phyloP scores from a whole-genome alignment of 2,113 vertebrate species.

The Megaleporinus macrocephalus region DNA sequence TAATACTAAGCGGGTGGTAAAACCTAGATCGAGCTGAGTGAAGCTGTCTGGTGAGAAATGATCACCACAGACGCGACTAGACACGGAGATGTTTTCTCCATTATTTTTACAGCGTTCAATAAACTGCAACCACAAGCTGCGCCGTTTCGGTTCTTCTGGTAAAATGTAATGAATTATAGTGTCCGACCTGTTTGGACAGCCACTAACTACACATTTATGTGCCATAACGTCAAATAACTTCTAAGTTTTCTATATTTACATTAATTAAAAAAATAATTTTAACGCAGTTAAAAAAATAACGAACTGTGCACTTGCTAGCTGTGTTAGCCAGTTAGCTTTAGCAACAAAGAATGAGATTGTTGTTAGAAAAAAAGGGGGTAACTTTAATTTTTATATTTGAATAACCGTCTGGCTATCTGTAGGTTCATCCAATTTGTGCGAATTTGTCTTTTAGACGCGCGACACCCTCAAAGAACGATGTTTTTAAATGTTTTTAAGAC shows the following conservation, averaged over 20 bases:
- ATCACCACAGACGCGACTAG: conserved; percentile 33
- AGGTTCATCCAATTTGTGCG: not conserved
- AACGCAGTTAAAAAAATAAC: not conserved
- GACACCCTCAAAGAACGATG: not conserved
- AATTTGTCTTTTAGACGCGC: not conserved
- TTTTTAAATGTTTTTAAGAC: conserved; percentile 19
- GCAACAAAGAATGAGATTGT: not conserved
- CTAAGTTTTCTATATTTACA: not conserved
- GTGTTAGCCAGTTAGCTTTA: conserved; percentile 17
- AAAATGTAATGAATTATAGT: conserved; percentile 49
- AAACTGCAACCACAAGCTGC: conserved; percentile 42
- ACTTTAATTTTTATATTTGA: not conserved
- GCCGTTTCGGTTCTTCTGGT: conserved; percentile 44
- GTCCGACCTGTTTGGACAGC: conserved; percentile 50
- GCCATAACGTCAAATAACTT: conserved; percentile 3
- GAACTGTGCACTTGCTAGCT: not conserved
- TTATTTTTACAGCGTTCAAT: not conserved
- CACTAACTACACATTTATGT: conserved; percentile 45
- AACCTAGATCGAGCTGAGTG: conserved; percentile 38
- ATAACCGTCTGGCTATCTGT: not conserved
- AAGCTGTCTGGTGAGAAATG: conserved; percentile 47
- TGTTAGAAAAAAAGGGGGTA: not conserved
- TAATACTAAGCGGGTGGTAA: conserved; percentile 36
- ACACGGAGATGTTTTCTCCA: not conserved
- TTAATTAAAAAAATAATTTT: not conserved